Percentiles rank a stretch among this genome's conserved stretches.
These are phyloP conservation scores for Penaeus chinensis DNA, from an alignment of 1,140 invertebrate species.

Conservation along the genomic window DNA sequence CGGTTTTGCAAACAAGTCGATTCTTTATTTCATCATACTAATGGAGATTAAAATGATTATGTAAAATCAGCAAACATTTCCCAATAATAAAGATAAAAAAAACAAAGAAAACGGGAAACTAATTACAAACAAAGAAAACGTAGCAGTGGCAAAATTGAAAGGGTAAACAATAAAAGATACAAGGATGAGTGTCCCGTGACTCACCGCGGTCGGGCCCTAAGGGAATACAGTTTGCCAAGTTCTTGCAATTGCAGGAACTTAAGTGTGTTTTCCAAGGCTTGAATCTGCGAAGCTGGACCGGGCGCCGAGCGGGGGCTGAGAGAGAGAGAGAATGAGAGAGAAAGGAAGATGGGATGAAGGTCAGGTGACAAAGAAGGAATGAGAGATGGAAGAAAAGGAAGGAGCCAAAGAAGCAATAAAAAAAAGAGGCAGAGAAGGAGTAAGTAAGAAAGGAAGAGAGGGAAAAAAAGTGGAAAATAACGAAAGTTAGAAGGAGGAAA, in stretches of 20 bases:
- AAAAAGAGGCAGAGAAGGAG: no score
- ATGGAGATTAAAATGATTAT: no score
- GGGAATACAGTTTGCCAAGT: conserved; percentile 48
- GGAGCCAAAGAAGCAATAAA: no score
- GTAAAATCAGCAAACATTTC: no score
- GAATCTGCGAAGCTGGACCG: conserved; percentile 46
- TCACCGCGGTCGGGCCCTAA: conserved; percentile 48
- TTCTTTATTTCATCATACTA: no score
- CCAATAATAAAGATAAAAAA: no score
- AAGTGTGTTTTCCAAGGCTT: conserved; percentile 43
- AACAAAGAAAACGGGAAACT: not conserved
- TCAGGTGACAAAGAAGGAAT: not conserved
- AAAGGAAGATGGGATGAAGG: not conserved
- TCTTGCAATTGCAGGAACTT: conserved; percentile 52
- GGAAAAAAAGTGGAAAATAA: no score
- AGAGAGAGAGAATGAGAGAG: conserved; percentile 1
- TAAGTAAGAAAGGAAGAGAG: no score
- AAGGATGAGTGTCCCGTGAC: not conserved
- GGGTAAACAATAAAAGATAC: not conserved
- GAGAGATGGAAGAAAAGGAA: no score
- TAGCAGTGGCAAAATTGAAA: not conserved
- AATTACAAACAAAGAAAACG: not conserved
- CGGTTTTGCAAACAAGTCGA: no score
- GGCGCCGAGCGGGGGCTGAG: conserved; percentile 39
- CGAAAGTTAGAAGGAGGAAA: no score